Evolutionary conservation across 1,140 invertebrate genomes (phyloP).

Genomic region (Eciton burchellii): DNA sequence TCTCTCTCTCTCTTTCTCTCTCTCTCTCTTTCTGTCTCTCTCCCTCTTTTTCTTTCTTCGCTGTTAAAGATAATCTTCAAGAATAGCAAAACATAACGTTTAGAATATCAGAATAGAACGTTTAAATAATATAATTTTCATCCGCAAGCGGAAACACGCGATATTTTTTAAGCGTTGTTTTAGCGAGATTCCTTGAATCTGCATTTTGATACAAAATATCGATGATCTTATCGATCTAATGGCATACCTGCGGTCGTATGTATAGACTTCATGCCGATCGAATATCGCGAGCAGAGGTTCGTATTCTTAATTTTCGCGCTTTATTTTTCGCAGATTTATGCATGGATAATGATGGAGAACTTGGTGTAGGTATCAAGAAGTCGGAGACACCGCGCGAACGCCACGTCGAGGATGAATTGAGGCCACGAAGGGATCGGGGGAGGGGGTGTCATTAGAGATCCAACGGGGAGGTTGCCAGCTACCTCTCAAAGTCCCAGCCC

Average conservation of each 20-base stretch:
- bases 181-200: no score
- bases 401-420: constrained; percentile 73
- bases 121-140: no score
- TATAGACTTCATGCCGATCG: background rate
- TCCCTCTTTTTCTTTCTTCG: no score
- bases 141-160: no score
- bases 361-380: constrained; percentile 57
- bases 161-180: no score
- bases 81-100: no score
- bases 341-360: background rate
- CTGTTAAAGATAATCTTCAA: no score
- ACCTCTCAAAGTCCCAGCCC: constrained; percentile 78
- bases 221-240: constrained; percentile 10
- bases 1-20: no score
- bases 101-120: no score
- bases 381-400: constrained; percentile 66
- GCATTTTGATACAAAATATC: constrained; percentile 36
- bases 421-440: constrained; percentile 65
- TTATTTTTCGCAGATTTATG: constrained; percentile 5
- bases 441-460: constrained; percentile 80
- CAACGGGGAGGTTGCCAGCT: constrained; percentile 77
- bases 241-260: background rate
- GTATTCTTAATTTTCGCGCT: background rate
- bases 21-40: no score
- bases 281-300: background rate